Conservation (phyloP, 2,888 invertebrate genomes). For the Agrotis ipsilon region DNA sequence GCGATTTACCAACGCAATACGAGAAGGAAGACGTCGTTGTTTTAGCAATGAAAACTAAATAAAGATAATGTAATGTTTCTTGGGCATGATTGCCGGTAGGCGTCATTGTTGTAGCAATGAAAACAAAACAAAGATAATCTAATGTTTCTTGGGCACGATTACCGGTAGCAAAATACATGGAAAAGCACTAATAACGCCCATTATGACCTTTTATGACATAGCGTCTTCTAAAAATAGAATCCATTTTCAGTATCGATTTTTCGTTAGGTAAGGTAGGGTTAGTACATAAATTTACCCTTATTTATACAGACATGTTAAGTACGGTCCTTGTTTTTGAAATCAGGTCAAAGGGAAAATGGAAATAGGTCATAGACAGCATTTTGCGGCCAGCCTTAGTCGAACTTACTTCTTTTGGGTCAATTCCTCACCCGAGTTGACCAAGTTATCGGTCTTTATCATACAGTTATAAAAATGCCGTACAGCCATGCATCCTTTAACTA, state of each 20-base stretch:
- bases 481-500: too few species aligned
- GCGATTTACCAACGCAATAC: too few species aligned
- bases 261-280: background rate
- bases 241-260: conserved; percentile 12
- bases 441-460: background rate
- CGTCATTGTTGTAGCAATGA: too few species aligned
- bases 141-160: too few species aligned
- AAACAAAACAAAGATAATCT: too few species aligned
- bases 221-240: conserved; percentile 2
- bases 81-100: too few species aligned
- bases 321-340: background rate
- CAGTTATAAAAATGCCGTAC: too few species aligned
- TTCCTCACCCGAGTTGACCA: too few species aligned
- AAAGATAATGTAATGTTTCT: too few species aligned
- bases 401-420: conserved; percentile 14
- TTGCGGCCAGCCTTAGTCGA: background rate
- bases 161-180: too few species aligned
- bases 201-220: background rate
- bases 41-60: too few species aligned
- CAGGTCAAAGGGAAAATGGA: background rate
- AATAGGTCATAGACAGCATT: conserved; percentile 5
- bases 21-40: too few species aligned
- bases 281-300: background rate
- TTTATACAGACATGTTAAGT: background rate
- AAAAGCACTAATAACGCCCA: background rate